Evolutionary conservation across 2,113 vertebrate species (phyloP).

Genomic region (Oreochromis spilurus): DNA sequence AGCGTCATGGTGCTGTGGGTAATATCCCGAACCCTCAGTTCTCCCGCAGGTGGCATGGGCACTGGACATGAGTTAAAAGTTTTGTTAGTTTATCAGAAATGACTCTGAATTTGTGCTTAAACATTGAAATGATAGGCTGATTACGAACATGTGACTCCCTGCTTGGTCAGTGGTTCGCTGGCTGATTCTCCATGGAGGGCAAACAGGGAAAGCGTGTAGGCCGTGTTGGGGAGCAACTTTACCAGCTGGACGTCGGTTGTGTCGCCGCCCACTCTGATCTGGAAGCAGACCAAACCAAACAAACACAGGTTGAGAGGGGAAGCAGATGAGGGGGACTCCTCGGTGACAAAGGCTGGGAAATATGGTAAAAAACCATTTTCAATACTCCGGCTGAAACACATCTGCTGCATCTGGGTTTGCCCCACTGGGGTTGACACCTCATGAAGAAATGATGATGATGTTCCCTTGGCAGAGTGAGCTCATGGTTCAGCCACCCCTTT

Average conservation of each 20-base stretch:
- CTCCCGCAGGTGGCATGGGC: slow-evolving; percentile 80
- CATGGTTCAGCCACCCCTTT: slow-evolving; percentile 33
- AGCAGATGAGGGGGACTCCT: background rate
- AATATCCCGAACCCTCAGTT: slow-evolving; percentile 81
- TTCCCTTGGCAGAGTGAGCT: slow-evolving; percentile 47
- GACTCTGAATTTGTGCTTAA: background rate
- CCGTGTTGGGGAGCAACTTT: slow-evolving; percentile 84
- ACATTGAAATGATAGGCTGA: background rate
- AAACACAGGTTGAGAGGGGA: slow-evolving; percentile 2
- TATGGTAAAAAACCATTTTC: background rate
- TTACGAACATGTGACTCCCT: slow-evolving; percentile 87
- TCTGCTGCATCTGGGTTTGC: slow-evolving; percentile 23
- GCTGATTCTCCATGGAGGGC: slow-evolving; percentile 78
- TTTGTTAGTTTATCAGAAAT: background rate
- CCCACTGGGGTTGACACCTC: slow-evolving; percentile 43
- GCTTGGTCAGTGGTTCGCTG: slow-evolving; percentile 82
- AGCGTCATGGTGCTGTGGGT: slow-evolving; percentile 89
- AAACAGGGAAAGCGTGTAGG: slow-evolving; percentile 82
- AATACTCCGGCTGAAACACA: background rate
- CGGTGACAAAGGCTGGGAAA: background rate
- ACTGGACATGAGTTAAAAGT: slow-evolving; percentile 63
- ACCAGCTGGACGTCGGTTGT: slow-evolving; percentile 82
- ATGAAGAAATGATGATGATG: slow-evolving; percentile 34
- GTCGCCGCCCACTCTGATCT: slow-evolving; percentile 80
- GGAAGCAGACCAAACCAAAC: slow-evolving; percentile 22